These are phyloP conservation scores for Notodonta ziczac DNA, from an alignment of 2,888 invertebrate genomes.

Conservation along the genomic window DNA sequence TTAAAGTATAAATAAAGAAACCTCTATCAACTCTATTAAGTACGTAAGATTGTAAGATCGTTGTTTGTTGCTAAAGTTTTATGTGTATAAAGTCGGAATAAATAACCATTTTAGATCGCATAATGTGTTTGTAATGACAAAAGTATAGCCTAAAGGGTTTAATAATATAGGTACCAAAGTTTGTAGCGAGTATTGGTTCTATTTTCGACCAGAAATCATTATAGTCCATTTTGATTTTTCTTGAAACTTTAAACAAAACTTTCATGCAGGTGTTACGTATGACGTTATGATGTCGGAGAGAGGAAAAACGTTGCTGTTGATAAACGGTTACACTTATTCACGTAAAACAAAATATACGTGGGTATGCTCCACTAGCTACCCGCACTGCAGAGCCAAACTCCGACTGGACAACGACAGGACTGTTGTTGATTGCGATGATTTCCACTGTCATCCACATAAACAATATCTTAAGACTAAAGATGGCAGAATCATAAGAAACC, in stretches of 20 bases:
- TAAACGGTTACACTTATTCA: constrained; percentile 48
- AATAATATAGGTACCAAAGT: no score
- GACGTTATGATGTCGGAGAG: constrained; percentile 15
- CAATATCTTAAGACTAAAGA: constrained; percentile 8
- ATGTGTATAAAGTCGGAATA: no score
- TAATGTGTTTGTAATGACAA: no score
- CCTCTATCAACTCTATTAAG: no score
- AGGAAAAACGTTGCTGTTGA: not conserved
- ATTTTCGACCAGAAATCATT: no score
- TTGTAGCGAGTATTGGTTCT: no score
- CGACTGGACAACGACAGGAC: constrained; percentile 12
- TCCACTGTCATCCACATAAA: constrained; percentile 30
- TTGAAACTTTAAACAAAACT: not conserved
- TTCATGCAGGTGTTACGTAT: constrained; percentile 9
- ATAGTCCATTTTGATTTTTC: no score
- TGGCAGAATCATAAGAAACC: not conserved
- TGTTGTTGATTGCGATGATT: constrained; percentile 15
- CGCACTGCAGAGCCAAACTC: constrained; percentile 32
- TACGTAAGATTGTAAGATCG: no score
- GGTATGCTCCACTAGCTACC: constrained; percentile 38
- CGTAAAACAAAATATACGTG: constrained; percentile 11
- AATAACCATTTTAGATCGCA: no score
- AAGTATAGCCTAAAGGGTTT: no score
- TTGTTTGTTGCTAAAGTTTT: no score
- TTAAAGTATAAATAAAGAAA: not conserved